Evolutionary conservation across 23 tunicate species (phyloP).

Genomic region (Styela clava): DNA sequence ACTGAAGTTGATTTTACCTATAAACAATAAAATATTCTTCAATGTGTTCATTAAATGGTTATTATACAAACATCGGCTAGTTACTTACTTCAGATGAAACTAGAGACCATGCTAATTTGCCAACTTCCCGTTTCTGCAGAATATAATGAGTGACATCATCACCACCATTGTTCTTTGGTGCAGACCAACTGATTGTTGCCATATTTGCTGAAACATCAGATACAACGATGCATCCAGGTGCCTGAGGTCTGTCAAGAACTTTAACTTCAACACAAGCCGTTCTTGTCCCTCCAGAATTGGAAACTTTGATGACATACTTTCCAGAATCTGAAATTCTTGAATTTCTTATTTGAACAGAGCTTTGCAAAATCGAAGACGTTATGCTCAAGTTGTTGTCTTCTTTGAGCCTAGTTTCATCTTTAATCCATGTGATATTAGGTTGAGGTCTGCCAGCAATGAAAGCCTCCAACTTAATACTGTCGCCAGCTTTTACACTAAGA

Average conservation of each 20-base stretch:
- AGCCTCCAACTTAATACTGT: conserved; percentile 69
- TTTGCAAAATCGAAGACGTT: neutral
- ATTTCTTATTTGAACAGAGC: conserved; percentile 11
- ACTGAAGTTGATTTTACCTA: conserved; percentile 27
- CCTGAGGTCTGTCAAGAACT: conserved; percentile 85
- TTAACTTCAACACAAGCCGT: conserved; percentile 51
- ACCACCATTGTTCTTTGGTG: conserved; percentile 88
- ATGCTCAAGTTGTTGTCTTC: conserved; percentile 2
- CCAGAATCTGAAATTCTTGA: conserved; percentile 13
- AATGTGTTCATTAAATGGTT: too few relatives aligned
- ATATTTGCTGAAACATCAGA: conserved; percentile 58
- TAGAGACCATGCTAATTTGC: conserved; percentile 72
- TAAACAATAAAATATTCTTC: neutral
- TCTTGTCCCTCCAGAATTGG: conserved; percentile 43
- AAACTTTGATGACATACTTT: conserved; percentile 9
- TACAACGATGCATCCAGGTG: conserved; percentile 56
- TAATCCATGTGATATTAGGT: conserved; percentile 73
- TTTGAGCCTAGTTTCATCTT: conserved; percentile 33
- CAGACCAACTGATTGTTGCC: conserved; percentile 61
- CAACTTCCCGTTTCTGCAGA: conserved; percentile 80
- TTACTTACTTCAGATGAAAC: conserved; percentile 54
- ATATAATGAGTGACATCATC: conserved; percentile 65
- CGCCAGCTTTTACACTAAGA: conserved; percentile 64
- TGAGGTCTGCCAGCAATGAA: conserved; percentile 70
- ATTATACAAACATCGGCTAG: too few relatives aligned